Conservation (phyloP, 2,888 invertebrate genomes). For the Bugula neritina region DNA sequence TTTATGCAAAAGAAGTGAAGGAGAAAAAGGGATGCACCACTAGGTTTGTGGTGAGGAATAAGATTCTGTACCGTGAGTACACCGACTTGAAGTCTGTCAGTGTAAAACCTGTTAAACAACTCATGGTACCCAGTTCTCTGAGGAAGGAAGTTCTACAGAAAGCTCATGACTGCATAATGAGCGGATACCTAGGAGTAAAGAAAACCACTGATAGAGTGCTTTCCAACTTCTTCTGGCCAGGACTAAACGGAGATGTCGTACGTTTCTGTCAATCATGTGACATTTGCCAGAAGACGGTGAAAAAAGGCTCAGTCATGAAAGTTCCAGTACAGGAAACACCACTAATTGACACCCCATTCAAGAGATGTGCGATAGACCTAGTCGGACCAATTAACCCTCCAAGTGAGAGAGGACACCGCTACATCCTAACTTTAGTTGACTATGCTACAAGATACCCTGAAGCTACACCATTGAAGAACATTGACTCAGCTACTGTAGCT, state of each 20-base stretch:
- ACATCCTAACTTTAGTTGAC: conserved; percentile 32
- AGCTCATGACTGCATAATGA: conserved; percentile 32
- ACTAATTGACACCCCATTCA: conserved; percentile 32
- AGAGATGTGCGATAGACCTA: conserved; percentile 31
- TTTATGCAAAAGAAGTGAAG: background rate
- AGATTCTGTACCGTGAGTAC: conserved; percentile 5
- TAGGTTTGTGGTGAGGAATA: conserved; percentile 4
- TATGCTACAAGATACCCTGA: conserved; percentile 35
- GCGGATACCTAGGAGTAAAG: conserved; percentile 30
- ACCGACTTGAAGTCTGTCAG: background rate
- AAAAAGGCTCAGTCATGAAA: conserved; percentile 30
- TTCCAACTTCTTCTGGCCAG: conserved; percentile 33
- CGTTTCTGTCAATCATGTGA: conserved; percentile 32
- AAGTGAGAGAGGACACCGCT: conserved; percentile 32
- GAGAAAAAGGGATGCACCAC: conserved; percentile 4
- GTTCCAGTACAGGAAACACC: conserved; percentile 32
- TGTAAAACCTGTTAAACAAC: conserved; percentile 11
- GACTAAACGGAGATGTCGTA: conserved; percentile 29
- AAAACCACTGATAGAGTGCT: conserved; percentile 29
- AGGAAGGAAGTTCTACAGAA: conserved; percentile 29
- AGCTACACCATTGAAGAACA: conserved; percentile 31
- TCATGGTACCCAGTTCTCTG: conserved; percentile 30
- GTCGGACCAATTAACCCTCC: conserved; percentile 32
- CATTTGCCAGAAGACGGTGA: conserved; percentile 30
- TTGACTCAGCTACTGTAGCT: conserved; percentile 32